Conservation (phyloP, 2,888 invertebrate species). For the Baronia brevicornis region DNA sequence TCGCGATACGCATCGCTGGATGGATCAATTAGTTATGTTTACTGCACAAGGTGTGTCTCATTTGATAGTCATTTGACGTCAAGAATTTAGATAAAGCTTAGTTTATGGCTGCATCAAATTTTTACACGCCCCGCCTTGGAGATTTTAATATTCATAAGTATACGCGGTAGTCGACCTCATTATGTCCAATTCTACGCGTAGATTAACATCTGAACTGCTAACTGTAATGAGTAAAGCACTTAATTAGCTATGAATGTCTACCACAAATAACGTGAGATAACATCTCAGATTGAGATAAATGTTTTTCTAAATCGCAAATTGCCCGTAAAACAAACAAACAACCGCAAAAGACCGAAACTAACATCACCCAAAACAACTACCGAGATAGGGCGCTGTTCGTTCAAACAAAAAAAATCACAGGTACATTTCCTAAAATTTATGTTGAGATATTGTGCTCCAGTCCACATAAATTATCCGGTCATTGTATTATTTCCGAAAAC, state of each 20-base stretch:
- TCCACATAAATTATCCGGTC: constrained; percentile 68
- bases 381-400: constrained; percentile 30
- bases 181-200: constrained; percentile 49
- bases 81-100: constrained; percentile 24
- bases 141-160: constrained; percentile 61
- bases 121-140: constrained; percentile 38
- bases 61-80: constrained; percentile 27
- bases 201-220: constrained; percentile 47
- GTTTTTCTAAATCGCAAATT: constrained; percentile 59
- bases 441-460: constrained; percentile 55
- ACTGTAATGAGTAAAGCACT: constrained; percentile 47
- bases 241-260: constrained; percentile 42
- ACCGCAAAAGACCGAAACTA: constrained; percentile 55
- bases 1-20: constrained; percentile 20
- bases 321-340: constrained; percentile 67
- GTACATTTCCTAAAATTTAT: constrained; percentile 61
- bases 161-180: constrained; percentile 59
- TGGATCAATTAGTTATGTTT: constrained; percentile 26
- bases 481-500: constrained; percentile 72
- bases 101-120: constrained; percentile 32
- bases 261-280: constrained; percentile 36
- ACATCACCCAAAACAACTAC: constrained; percentile 55
- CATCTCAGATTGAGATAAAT: constrained; percentile 31
- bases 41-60: constrained; percentile 21
- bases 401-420: constrained; percentile 38